Evolutionary conservation across 2,113 vertebrate species (phyloP).

Genomic region (Paracanthobrama guichenoti): DNA sequence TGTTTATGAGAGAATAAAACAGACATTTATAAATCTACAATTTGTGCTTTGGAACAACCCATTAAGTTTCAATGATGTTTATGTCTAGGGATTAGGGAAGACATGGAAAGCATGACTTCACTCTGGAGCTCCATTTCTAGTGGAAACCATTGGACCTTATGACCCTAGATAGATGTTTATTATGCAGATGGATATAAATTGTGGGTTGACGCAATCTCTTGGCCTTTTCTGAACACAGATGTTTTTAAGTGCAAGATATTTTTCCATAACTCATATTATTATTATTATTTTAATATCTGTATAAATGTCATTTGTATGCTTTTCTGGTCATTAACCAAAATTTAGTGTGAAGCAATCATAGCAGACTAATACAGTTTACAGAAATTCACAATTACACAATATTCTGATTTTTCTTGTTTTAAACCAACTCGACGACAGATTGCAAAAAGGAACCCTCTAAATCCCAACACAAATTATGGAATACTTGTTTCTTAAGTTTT

Average conservation of each 20-base stretch:
- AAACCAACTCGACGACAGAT: neutral
- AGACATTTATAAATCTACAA: neutral
- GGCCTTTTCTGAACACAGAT: too few species aligned
- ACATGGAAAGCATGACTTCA: slow-evolving; percentile 4
- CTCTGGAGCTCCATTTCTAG: neutral
- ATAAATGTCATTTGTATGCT: too few species aligned
- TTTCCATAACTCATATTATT: too few species aligned
- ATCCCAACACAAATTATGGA: neutral
- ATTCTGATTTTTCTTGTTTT: neutral
- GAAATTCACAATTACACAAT: neutral
- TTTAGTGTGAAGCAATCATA: too few species aligned
- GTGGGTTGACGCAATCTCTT: too few species aligned
- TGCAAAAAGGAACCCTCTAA: neutral
- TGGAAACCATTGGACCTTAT: neutral
- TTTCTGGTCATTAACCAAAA: too few species aligned
- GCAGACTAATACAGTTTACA: neutral
- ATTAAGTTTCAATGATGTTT: neutral
- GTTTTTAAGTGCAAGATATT: too few species aligned
- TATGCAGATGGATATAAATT: neutral
- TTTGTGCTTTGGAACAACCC: neutral
- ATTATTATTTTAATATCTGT: too few species aligned
- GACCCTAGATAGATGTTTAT: neutral
- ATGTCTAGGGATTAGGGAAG: neutral
- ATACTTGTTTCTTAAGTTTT: neutral
- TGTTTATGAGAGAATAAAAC: neutral